Evolutionary conservation across 2,888 invertebrate genomes (phyloP), one percentile per base, ranked within the genome.

Genomic region (Netelia inedita): DNA sequence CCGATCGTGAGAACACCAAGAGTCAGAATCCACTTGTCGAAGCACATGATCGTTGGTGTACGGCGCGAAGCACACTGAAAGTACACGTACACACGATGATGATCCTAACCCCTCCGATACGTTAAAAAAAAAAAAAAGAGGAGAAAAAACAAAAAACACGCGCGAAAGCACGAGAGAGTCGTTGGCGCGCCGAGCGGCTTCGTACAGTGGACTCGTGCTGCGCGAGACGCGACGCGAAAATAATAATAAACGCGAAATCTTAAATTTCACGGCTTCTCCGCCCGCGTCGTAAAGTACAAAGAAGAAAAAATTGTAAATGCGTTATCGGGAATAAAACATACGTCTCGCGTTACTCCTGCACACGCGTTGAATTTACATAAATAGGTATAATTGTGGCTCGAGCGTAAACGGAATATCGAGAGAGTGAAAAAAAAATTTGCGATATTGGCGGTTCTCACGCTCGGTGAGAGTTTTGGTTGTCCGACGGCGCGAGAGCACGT

Each of bases 21-120:
- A 88, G 88, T 89, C 85, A 90, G 87, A 88, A 92, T 91, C 90
- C 91, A 90, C 88, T 87, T 89, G 73, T 88, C 79, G 87, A 90
- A 88, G 89, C 91, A 91, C 92, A 92, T 92, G 86, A 87, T 91
- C 87, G 87, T 78, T 55, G 63, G 55, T 61, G 65, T 76, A 75
- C 71, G 82, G 80, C 78, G 82, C 28, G 21, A 65, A 79, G 23
- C 59, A 76, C 66, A 85, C 66, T 74, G 74, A 75, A 83, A 79
- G 79, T 53, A 68, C 10, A 14, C 46, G 46, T 46, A 76, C 72
- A 50, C 41, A 59, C 55, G 46, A 68, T 10, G 50, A 65, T 57
- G 21, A 68, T 68, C 43, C 16, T 28, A 28, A 28, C 28, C 28
- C 28, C 28, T 28, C 28, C 5, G 28, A 28, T 28, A 28, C 28